phyloP scores from a whole-genome alignment of 2,797 vertebrate genomes.

The Diplodus sargus region DNA sequence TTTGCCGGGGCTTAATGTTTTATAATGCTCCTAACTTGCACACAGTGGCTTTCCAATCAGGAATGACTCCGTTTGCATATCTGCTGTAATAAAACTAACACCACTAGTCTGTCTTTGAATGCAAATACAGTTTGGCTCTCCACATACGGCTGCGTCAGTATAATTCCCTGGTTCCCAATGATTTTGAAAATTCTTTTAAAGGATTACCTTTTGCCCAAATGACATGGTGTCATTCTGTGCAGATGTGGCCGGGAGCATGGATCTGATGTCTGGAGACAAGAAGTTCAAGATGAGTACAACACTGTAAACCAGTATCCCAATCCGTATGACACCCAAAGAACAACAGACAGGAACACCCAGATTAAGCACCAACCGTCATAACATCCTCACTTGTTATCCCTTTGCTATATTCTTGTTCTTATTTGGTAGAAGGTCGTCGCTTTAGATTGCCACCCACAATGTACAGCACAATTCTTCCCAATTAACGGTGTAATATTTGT shows the following conservation, averaged over 20 bases:
- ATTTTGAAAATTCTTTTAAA: no score
- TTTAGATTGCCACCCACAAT: neutral
- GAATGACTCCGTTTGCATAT: neutral
- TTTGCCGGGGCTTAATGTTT: neutral
- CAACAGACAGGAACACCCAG: neutral
- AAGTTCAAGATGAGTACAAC: neutral
- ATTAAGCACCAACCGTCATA: neutral
- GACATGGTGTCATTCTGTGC: slow-evolving; percentile 56
- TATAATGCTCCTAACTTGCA: neutral
- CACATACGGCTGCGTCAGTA: neutral
- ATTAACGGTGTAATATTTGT: neutral
- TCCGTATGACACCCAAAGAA: neutral
- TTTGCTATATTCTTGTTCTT: neutral
- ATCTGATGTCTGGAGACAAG: slow-evolving; percentile 27
- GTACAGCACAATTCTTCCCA: no score
- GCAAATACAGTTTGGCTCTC: neutral
- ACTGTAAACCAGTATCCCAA: no score
- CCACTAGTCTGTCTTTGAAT: neutral
- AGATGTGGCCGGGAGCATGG: slow-evolving; percentile 7
- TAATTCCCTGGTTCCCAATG: neutral
- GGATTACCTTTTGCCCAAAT: slow-evolving; percentile 47
- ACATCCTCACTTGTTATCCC: neutral
- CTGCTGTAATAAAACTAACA: neutral
- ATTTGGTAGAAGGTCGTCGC: neutral
- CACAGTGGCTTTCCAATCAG: neutral